Percentiles rank a stretch among this genome's conserved stretches.
Conservation (phyloP, 2,888 invertebrate species). For the Lamellibrachia satsuma region DNA sequence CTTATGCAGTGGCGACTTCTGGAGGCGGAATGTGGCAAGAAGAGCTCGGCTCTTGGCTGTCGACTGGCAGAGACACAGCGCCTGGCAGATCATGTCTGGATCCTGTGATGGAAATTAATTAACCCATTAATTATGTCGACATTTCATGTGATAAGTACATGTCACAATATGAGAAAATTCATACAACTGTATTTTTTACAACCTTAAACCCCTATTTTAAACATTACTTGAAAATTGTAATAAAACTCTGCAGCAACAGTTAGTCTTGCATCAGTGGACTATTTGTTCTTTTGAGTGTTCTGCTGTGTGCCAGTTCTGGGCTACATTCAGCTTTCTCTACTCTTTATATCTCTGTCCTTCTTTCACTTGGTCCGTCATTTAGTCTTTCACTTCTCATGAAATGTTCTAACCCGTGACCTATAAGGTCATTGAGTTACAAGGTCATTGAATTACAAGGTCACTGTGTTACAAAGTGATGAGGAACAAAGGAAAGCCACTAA, state of each 20-base stretch:
- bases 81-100: conserved; percentile 36
- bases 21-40: conserved; percentile 31
- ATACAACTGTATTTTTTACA: not conserved
- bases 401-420: not conserved
- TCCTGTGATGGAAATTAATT: conserved; percentile 29
- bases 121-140: not conserved
- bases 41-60: conserved; percentile 18
- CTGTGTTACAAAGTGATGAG: not conserved
- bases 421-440: not conserved
- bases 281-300: not conserved
- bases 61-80: conserved; percentile 37
- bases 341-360: not conserved
- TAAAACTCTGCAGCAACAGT: not conserved
- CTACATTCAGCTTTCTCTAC: not conserved
- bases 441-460: not conserved
- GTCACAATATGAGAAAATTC: not conserved
- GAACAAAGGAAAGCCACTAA: conserved; percentile 24
- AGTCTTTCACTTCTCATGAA: too few relatives aligned
- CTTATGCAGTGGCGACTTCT: conserved; percentile 31
- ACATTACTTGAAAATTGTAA: not conserved
- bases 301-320: not conserved
- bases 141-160: not conserved
- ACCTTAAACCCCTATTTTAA: not conserved
- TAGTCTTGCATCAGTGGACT: not conserved
- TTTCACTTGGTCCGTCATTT: too few relatives aligned